Evolutionary conservation across 2,113 vertebrate species (phyloP).

Genomic region (Etia nguti): DNA sequence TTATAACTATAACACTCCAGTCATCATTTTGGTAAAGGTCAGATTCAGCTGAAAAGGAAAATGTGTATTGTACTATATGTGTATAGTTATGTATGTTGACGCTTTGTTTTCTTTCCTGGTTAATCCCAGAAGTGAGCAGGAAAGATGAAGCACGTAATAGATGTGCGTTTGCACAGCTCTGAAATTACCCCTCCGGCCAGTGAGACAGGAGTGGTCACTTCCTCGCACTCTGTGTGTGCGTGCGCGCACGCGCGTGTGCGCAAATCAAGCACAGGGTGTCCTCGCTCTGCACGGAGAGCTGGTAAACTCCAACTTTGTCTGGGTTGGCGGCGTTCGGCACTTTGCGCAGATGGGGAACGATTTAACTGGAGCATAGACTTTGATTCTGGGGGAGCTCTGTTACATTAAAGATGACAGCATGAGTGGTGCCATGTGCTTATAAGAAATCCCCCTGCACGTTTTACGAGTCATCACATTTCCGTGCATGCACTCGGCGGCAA

Average conservation of each 20-base stretch:
- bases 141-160: slow-evolving; percentile 16
- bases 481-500: slow-evolving; percentile 13
- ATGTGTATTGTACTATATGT: not conserved
- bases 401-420: not conserved
- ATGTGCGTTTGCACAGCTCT: not conserved
- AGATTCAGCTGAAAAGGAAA: not conserved
- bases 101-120: not conserved
- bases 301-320: slow-evolving; percentile 47
- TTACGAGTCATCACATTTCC: slow-evolving; percentile 9
- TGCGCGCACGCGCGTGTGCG: not conserved
- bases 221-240: not conserved
- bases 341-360: not conserved
- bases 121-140: slow-evolving; percentile 10
- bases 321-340: not conserved
- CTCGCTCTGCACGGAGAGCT: not conserved
- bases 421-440: not conserved
- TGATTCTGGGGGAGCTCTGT: not conserved
- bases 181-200: not conserved
- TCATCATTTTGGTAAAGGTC: not conserved
- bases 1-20: not conserved
- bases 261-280: not conserved
- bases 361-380: not conserved
- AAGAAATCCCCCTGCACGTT: slow-evolving; percentile 5
- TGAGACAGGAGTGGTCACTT: not conserved
- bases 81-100: not conserved